Conservation (phyloP, 2,113 vertebrate species). For the Athene cunicularia region DNA sequence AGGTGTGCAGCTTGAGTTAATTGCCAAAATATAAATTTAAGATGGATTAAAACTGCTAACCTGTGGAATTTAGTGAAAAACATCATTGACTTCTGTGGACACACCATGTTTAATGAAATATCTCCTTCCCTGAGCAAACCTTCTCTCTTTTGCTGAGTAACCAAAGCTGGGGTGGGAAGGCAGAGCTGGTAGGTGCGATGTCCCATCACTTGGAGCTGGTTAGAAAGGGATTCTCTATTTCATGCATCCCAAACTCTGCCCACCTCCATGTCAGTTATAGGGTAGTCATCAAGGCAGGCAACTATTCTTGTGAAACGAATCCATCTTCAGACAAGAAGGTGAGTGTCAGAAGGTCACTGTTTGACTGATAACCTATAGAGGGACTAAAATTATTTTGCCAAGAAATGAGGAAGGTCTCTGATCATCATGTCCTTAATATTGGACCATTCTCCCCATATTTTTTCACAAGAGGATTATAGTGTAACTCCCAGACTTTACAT, state of each 20-base stretch:
- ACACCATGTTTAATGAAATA: background rate
- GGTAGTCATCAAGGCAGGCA: background rate
- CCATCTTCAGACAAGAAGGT: background rate
- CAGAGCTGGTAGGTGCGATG: background rate
- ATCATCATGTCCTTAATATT: background rate
- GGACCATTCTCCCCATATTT: background rate
- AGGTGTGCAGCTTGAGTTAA: slow-evolving; percentile 1
- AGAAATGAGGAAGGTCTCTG: background rate
- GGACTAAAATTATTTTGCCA: background rate
- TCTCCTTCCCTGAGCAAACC: background rate
- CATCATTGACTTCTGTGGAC: background rate
- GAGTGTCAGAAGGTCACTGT: background rate
- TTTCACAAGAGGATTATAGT: background rate
- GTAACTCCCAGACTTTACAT: background rate
- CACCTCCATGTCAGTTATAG: background rate
- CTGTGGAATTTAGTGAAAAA: background rate
- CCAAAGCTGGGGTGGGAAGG: background rate
- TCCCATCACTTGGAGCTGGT: background rate
- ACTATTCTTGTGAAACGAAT: background rate
- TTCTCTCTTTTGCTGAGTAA: background rate
- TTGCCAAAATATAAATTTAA: slow-evolving; percentile 26
- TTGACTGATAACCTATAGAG: background rate
- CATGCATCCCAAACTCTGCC: background rate
- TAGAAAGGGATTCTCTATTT: background rate
- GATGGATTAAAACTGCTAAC: background rate